Conservation (phyloP, 2,888 invertebrate species). For the Agrypnus murinus region DNA sequence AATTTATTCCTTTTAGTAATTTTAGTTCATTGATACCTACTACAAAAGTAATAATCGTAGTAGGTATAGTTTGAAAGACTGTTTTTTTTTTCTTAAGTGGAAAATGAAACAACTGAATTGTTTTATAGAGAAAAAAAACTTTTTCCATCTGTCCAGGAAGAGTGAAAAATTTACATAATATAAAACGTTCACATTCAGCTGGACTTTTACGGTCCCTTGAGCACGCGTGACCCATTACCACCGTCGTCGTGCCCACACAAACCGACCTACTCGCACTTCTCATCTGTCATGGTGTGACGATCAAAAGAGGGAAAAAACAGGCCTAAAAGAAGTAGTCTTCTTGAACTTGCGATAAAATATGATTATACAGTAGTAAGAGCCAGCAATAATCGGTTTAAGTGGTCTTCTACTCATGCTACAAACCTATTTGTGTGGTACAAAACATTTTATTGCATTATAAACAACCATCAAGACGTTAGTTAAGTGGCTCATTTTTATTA, state of each 20-base stretch:
- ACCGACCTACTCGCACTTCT: slow-evolving; percentile 22
- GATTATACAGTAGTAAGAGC: slow-evolving; percentile 7
- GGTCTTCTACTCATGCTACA: slow-evolving; percentile 5
- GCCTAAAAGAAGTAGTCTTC: slow-evolving; percentile 7
- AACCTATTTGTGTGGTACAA: slow-evolving; percentile 20
- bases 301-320: slow-evolving; percentile 4
- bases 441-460: slow-evolving; percentile 20
- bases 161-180: slow-evolving; percentile 28
- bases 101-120: too few relatives aligned
- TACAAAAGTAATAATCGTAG: too few relatives aligned
- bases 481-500: slow-evolving; percentile 17
- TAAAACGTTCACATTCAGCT: slow-evolving; percentile 29
- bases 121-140: too few relatives aligned
- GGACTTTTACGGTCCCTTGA: slow-evolving; percentile 32
- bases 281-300: slow-evolving; percentile 14
- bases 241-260: slow-evolving; percentile 13
- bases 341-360: slow-evolving; percentile 24
- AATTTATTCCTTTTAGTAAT: slow-evolving; percentile 5
- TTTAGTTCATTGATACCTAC: too few relatives aligned
- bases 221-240: slow-evolving; percentile 41
- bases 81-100: too few relatives aligned
- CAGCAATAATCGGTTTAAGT: slow-evolving; percentile 20
- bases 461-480: background rate
- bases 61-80: too few relatives aligned
- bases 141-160: background rate